Percentiles rank a stretch among this genome's conserved stretches.
Evolutionary conservation across 2,797 vertebrate species (phyloP).

Genomic region (Euphonia xanthogaster): DNA sequence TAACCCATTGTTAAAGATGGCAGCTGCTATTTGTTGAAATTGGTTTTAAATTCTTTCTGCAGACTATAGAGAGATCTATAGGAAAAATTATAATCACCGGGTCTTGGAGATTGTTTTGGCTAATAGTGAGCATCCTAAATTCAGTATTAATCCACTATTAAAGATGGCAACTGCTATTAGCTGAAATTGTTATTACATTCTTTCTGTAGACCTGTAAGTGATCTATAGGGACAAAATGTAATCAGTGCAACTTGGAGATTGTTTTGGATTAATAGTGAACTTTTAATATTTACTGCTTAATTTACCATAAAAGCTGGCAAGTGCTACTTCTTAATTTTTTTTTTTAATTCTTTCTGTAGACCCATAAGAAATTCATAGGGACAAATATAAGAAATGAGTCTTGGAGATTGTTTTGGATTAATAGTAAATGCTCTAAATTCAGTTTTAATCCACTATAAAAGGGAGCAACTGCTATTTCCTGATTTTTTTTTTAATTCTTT

Average conservation of each 20-base stretch:
- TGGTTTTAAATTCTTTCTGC: neutral
- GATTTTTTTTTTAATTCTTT: neutral
- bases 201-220: neutral
- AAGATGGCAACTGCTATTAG: neutral
- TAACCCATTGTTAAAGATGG: neutral
- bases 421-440: neutral
- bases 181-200: neutral
- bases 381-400: neutral
- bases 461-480: neutral
- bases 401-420: neutral
- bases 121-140: neutral
- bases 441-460: neutral
- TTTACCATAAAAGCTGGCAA: neutral
- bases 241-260: rapidly evolving
- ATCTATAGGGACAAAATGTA: neutral
- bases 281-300: neutral
- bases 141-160: neutral
- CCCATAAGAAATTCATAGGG: too few relatives aligned
- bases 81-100: neutral
- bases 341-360: neutral
- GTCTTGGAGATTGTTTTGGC: neutral
- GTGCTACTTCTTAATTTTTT: too few relatives aligned
- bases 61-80: too few relatives aligned
- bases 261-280: neutral
- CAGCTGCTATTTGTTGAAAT: neutral